Base-by-base conservation (phyloP, 1,140 invertebrate species). In the Theocolax elegans region DNA sequence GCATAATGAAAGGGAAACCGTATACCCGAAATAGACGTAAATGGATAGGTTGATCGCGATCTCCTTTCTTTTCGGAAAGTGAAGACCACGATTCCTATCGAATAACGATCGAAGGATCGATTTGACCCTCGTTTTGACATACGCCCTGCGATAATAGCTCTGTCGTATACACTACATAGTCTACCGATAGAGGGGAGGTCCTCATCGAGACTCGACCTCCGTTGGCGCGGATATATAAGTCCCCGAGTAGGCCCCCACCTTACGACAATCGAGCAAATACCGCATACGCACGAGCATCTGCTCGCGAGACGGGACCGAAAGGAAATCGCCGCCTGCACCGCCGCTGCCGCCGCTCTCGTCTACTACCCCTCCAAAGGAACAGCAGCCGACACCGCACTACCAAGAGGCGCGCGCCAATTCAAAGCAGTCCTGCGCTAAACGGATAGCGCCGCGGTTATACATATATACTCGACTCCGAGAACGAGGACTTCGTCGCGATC, bases 351-450 rank as follows among this genome's bases (percentile, higher is more conserved):
- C 51, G 51, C 51, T 44, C 42, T 15, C 12, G 15, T 3, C 12
- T 3, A 3, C 53, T 31, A 19, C n/a, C 40, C 6, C 27, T 44
- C 42, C 15, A 44, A 25, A 12, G 17, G 19, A 51, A 23, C 19
- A 3, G 15, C 21, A 12, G 12, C 23, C 3, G 21, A 10, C 48
- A 10, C 23, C 48, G 31, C 7, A n/a, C 4, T 29, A 19, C 17
- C 42, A 15, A 58, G 56, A 44, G 49, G n/a, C 3, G 23, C 60
- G 31, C 49, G 49, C 38, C 63, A 7, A 54, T 54, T 53, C 62
- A 65, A 65, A 67, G 38, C 66, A 68, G 66, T 68, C 56, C 66
- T 51, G 66, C 46, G 66, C 56, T 68, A 68, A 68, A 53, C 66
- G 65, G 65, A 67, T 40, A 67, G 53, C 53, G 66, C 56, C 56